These are phyloP conservation scores for Apodemus sylvaticus DNA, from an alignment of 2,113 vertebrate genomes.

Conservation along the genomic window DNA sequence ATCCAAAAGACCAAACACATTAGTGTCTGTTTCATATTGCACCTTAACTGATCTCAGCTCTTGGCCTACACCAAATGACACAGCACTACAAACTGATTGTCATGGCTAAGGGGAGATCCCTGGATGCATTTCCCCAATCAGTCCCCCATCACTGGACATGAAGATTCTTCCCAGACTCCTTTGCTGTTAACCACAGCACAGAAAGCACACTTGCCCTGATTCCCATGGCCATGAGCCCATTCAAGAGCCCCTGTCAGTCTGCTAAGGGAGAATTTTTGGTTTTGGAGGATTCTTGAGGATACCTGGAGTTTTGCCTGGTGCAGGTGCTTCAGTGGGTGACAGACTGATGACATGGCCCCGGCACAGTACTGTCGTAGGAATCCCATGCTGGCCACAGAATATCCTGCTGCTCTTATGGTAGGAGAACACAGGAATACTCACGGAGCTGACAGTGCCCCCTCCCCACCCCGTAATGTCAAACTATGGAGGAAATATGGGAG, in stretches of 20 bases:
- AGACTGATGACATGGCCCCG: background rate
- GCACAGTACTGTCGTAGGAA: background rate
- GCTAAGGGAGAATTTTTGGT: background rate
- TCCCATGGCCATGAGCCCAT: background rate
- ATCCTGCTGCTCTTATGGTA: background rate
- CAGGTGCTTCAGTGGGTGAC: background rate
- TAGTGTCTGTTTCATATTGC: background rate
- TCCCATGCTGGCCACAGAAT: background rate
- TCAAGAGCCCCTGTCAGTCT: background rate
- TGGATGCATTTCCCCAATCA: background rate
- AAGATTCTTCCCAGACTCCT: background rate
- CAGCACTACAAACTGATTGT: background rate
- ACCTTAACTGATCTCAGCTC: background rate
- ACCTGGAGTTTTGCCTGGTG: background rate
- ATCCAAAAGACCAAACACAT: background rate
- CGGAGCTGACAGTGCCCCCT: background rate
- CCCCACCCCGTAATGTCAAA: fast-evolving
- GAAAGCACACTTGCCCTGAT: too few species aligned
- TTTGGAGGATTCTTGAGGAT: background rate
- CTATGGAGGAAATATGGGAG: background rate
- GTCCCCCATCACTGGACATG: background rate
- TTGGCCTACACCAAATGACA: background rate
- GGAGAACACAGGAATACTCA: background rate
- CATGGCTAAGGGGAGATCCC: background rate
- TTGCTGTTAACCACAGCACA: fast-evolving